Conservation (phyloP, 2,888 invertebrate species). For the Leucophenga montana region DNA sequence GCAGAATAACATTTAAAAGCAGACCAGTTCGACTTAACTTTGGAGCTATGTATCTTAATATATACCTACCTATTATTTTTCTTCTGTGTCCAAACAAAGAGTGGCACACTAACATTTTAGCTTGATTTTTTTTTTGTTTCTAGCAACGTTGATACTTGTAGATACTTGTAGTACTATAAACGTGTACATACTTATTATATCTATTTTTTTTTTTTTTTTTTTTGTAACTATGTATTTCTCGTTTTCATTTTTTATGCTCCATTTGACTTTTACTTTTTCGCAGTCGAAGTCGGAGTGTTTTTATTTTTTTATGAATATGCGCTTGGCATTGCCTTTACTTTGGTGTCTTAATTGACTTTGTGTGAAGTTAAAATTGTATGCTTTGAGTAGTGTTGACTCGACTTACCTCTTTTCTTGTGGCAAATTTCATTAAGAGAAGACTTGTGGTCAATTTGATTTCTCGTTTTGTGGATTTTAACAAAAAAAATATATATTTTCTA, state of each 20-base stretch:
- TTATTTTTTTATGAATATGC: not conserved
- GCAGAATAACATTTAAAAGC: slow-evolving; percentile 7
- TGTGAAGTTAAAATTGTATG: not conserved
- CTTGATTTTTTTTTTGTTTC: not conserved
- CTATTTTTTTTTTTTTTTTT: not conserved
- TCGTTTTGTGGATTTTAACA: no score
- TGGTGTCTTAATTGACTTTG: not conserved
- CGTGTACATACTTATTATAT: not conserved
- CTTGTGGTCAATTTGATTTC: no score
- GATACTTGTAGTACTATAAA: no score
- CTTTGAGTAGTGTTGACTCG: no score
- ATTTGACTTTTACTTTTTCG: slow-evolving; percentile 20
- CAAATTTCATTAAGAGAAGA: no score
- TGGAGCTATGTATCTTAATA: no score
- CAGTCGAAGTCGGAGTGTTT: not conserved
- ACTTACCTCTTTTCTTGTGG: no score
- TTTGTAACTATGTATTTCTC: not conserved
- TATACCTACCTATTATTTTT: not conserved
- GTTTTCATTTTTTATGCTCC: slow-evolving; percentile 11
- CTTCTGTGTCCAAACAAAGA: no score
- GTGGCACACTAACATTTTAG: not conserved
- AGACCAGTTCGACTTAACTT: not conserved
- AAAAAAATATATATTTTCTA: no score
- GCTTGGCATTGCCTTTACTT: not conserved
- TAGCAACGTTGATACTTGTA: not conserved